A percentile compares a stretch with the other conserved stretches of the same genome.
These are phyloP conservation scores for Brevimyrus niger DNA, from an alignment of 2,113 vertebrate species.

Conservation along the genomic window DNA sequence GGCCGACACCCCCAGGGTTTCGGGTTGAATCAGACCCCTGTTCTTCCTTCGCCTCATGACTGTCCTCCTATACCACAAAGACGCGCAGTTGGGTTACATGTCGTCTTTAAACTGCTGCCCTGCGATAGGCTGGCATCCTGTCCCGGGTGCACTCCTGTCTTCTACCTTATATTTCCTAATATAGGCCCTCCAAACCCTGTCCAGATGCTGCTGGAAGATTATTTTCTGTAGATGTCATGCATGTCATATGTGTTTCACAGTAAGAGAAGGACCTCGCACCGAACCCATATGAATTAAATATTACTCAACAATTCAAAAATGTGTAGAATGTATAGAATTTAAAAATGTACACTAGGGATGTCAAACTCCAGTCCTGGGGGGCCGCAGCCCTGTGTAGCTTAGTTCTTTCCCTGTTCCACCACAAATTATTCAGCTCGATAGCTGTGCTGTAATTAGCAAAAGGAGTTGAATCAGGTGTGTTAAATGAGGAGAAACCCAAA, in stretches of 20 bases:
- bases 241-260: not conserved
- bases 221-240: not conserved
- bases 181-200: not conserved
- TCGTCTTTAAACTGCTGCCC: not conserved
- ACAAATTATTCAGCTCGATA: too few species aligned
- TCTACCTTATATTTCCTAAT: not conserved
- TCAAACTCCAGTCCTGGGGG: too few species aligned
- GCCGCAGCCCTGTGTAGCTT: too few species aligned
- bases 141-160: not conserved
- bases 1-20: not conserved
- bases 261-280: not conserved
- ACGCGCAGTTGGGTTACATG: not conserved
- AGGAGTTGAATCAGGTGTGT: too few species aligned
- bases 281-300: not conserved
- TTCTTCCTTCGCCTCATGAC: not conserved
- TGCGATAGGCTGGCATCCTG: not conserved
- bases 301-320: not conserved
- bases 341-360: not conserved
- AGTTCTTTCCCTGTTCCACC: too few species aligned
- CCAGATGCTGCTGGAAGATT: not conserved
- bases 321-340: not conserved
- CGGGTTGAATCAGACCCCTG: not conserved
- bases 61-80: not conserved
- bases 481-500: too few species aligned
- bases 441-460: too few species aligned